Evolutionary conservation across 2,797 vertebrate genomes (phyloP).

Genomic region (Takifugu rubripes): DNA sequence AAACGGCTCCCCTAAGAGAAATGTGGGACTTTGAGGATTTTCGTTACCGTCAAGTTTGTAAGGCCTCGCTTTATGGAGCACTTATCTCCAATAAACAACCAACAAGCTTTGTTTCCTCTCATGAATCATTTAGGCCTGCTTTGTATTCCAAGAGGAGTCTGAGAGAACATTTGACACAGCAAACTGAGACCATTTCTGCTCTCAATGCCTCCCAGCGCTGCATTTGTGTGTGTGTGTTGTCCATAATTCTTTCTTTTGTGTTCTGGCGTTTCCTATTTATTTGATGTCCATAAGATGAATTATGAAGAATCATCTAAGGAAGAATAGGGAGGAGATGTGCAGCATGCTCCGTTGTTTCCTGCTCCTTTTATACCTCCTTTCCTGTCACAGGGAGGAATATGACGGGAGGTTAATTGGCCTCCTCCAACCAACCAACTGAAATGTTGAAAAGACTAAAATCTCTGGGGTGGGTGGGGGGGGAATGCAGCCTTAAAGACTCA

Average conservation of each 20-base stretch:
- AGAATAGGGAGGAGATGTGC: constrained; percentile 10
- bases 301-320: constrained; percentile 20
- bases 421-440: constrained; percentile 25
- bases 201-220: constrained; percentile 3
- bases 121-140: constrained; percentile 65
- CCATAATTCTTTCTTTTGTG: constrained; percentile 12
- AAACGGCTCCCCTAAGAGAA: too few species aligned
- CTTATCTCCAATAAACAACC: constrained; percentile 66
- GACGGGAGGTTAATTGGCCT: constrained; percentile 48
- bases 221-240: constrained; percentile 9
- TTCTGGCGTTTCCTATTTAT: constrained; percentile 23
- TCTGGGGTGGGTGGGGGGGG: constrained; percentile 6
- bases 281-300: constrained; percentile 1
- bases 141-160: constrained; percentile 56
- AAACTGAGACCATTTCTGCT: constrained; percentile 33
- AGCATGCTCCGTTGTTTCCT: constrained; percentile 34
- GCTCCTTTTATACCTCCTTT: constrained; percentile 27
- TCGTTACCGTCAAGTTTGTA: constrained; percentile 46
- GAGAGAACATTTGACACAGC: constrained; percentile 50
- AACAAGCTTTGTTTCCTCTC: constrained; percentile 52
- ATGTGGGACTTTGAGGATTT: constrained; percentile 7
- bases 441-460: constrained; percentile 40
- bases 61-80: constrained; percentile 51
- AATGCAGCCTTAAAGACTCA: constrained; percentile 4
- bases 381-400: constrained; percentile 10